Base-by-base conservation (phyloP, 2,888 invertebrate species). In the Theretra japonica region DNA sequence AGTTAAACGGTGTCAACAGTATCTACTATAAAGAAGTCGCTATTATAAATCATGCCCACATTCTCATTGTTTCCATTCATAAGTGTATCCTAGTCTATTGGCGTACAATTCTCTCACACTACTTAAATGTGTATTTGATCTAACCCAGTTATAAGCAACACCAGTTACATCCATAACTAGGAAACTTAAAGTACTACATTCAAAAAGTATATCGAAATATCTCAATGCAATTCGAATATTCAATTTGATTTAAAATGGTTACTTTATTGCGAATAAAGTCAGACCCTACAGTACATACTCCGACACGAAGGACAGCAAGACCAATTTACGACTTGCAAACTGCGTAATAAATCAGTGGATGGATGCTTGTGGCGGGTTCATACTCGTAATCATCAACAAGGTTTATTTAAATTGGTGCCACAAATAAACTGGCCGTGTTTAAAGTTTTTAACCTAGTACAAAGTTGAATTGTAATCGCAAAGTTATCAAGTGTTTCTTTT, bases 391-490 rank as follows among this genome's bases (percentile, higher is more conserved):
- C 85, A 83, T 82, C 83, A 83, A 84, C 65, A 65, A 65, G 65
- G 83, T 84, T 83, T 86, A 87, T 86, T 86, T 85, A 88, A 87
- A 88, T 88, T 87, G 86, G 79, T 82, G 81, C 82, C 80, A 84
- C 85, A 86, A 85, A 87, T 84, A 86, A 86, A 86, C 81, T 76
- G 81, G 73, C 77, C 76, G 78, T 79, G 81, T 82, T 74, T 74
- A 75, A 79, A 65, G 76, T 79, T 78, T 77, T 83, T 73, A 48
- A 17, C 57, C 48, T 41, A 25, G 21, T 21, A 48, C 25, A 33
- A 57, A 11, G 53, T 25, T 57, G 50, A 62, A 62, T 70, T 65
- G 23, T 28, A 30, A 65, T 53, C 56, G 62, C 30, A 33, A 71
- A 23, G 48, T 41, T 65, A 56, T 41, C 53, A 21, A 58, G 23